Conservation (phyloP, 2,797 vertebrate species). For the Pteropus rufus region DNA sequence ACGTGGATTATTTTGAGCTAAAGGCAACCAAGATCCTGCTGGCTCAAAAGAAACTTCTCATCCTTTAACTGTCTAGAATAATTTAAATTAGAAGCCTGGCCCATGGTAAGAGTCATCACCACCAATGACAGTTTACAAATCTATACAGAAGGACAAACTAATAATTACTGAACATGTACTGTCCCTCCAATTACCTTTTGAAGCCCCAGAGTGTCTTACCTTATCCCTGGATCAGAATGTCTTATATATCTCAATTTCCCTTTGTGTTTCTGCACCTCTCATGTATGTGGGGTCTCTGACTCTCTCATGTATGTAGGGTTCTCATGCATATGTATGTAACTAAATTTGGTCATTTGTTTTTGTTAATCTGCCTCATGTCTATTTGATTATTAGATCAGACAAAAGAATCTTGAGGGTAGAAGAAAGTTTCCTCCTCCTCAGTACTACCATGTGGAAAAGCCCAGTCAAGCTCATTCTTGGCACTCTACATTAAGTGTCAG, state of each 20-base stretch:
- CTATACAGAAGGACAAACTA: background rate
- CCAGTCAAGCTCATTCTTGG: background rate
- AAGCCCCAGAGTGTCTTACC: background rate
- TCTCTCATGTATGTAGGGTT: background rate
- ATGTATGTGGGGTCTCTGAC: background rate
- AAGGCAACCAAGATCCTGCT: background rate
- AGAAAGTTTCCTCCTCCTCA: background rate
- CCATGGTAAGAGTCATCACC: background rate
- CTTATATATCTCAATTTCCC: background rate
- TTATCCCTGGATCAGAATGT: background rate
- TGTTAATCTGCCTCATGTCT: background rate
- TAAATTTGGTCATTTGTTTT: background rate
- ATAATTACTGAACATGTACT: background rate
- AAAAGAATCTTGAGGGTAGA: background rate
- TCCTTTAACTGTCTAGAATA: background rate
- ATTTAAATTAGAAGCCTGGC: background rate
- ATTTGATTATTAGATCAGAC: background rate
- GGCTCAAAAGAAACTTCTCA: background rate
- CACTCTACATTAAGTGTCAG: background rate
- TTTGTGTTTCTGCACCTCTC: background rate
- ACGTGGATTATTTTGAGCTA: background rate
- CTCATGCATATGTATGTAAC: background rate
- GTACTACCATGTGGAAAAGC: background rate
- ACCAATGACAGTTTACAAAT: background rate
- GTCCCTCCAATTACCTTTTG: background rate